Percentiles rank a stretch among this genome's conserved stretches.
Conservation (phyloP, 2,888 invertebrate species). For the Miltochrista miniata region DNA sequence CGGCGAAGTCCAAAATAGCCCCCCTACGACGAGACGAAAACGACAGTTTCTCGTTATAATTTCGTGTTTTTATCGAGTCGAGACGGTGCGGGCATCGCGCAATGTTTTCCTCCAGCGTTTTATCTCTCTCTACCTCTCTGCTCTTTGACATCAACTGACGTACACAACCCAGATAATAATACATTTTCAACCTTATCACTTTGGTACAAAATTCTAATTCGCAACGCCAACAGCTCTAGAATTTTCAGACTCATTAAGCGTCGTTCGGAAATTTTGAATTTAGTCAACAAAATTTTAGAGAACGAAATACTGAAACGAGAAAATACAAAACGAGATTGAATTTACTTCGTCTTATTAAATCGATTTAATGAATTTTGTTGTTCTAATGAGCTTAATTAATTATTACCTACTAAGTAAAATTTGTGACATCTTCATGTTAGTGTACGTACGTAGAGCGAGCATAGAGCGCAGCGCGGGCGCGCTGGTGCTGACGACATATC, state of each 20-base stretch:
- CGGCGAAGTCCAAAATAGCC: constrained; percentile 38
- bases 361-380: constrained; percentile 26
- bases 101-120: constrained; percentile 75
- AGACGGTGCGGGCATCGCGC: constrained; percentile 36
- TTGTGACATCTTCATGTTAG: background rate
- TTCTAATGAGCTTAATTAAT: constrained; percentile 21
- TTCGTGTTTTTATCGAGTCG: constrained; percentile 52
- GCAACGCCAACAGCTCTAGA: constrained; percentile 40
- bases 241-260: constrained; percentile 76
- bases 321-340: constrained; percentile 43
- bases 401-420: constrained; percentile 3
- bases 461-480: background rate
- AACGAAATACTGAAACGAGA: constrained; percentile 54
- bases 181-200: constrained; percentile 56
- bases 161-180: constrained; percentile 47
- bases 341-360: constrained; percentile 31
- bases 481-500: constrained; percentile 30
- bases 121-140: constrained; percentile 71
- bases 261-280: constrained; percentile 73
- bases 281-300: constrained; percentile 65
- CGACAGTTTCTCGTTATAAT: constrained; percentile 45
- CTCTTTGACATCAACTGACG: constrained; percentile 79
- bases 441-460: background rate
- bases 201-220: constrained; percentile 47
- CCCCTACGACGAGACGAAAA: constrained; percentile 41